Base-by-base conservation (phyloP, 2,113 vertebrate species). In the Chaenogobius annularis region DNA sequence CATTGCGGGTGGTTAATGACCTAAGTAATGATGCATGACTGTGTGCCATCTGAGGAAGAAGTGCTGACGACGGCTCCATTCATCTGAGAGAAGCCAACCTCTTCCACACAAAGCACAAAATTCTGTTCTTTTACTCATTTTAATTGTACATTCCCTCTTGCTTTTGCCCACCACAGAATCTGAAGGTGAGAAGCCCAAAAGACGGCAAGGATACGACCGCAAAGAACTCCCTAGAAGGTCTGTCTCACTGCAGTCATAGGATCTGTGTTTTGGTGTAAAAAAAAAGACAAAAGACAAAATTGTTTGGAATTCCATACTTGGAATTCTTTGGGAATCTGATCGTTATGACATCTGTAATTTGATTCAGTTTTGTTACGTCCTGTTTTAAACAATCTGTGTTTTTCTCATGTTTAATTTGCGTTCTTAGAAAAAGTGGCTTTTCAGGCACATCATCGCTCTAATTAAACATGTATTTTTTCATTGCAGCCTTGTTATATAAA, bases 161-260 rank as follows among this genome's bases (percentile, higher is more conserved):
- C 10, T 46, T 19, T 9, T 76, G 22, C 66, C n/a, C 73, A 48
- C 22, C 83, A 59, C 91, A 99, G 98, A 98, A 98, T 88, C 92
- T 99, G 63, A 97, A 94, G 86, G 97, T 97, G 81, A 94, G 96
- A 84, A 95, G 94, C 85, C 95, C 93, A 50, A 97, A 96, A 87
- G 97, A 98, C 62, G 93, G 93, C 65, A 98, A 98, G 83, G 97
- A 99, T 71, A 94, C 94, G 77, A 94, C 94, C 0, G 92, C 93
- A 44, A 99, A 98, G 91, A 96, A 95, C 89, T 97, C 97, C 55
- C 85, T 99, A 73, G 97, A 99, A 93, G 96, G 98, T 99, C 85
- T 94, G 96, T 93, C 1, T 54, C 75, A 17, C 5, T 17, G 15
- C 3, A 69, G 47, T 19, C 37, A 40, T 64, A 37, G 37, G 62